These are phyloP conservation scores for Odontesthes bonariensis DNA, from an alignment of 2,113 vertebrate species.

Conservation along the genomic window DNA sequence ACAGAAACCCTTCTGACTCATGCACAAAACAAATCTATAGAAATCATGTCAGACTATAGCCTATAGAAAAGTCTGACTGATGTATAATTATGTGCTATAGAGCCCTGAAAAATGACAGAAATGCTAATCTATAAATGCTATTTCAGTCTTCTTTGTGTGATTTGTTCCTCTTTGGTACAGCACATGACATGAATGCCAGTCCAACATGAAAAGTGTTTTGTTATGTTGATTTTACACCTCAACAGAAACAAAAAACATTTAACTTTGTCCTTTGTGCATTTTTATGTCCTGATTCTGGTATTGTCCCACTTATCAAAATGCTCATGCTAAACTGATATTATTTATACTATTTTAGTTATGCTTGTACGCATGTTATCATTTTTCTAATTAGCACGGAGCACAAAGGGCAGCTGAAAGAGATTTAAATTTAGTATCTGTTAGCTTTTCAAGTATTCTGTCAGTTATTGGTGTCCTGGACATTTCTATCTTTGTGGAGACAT, in stretches of 20 bases:
- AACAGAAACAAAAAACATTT: no score
- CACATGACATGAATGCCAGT: neutral
- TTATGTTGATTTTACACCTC: neutral
- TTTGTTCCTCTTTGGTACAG: neutral
- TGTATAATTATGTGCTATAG: slow-evolving; percentile 10
- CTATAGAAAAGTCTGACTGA: neutral
- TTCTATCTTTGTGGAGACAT: no score
- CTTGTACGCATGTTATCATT: neutral
- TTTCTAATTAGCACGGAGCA: neutral
- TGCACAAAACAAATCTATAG: neutral
- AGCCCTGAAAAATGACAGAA: slow-evolving; percentile 3
- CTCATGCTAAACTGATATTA: neutral
- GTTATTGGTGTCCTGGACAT: no score
- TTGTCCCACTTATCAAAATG: neutral
- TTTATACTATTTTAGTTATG: neutral
- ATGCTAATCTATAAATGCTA: neutral
- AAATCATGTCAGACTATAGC: neutral
- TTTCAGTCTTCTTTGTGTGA: neutral
- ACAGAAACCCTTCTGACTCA: slow-evolving; percentile 5
- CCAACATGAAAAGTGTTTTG: neutral
- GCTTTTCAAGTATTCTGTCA: neutral
- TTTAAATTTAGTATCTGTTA: neutral
- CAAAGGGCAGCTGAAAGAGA: neutral
- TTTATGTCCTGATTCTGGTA: no score
- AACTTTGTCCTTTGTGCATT: no score